Conservation (phyloP, 2,888 invertebrate species). For the Drepanosiphum platanoidis region DNA sequence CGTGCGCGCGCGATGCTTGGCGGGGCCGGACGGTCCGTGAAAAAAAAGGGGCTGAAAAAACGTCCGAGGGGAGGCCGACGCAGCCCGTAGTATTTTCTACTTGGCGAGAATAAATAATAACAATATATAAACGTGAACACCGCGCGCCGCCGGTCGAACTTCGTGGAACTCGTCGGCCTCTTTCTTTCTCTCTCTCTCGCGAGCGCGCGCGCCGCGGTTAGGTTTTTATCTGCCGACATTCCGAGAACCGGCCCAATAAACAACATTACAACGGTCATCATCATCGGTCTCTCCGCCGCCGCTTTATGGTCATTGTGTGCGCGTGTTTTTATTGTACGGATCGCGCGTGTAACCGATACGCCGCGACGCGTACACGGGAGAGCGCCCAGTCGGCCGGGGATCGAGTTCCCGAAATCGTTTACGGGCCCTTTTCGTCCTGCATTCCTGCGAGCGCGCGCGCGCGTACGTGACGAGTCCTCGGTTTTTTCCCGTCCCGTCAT, state of each 20-base stretch:
- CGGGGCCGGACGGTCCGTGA: not conserved
- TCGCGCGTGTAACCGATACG: slow-evolving; percentile 39
- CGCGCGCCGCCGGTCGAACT: slow-evolving; percentile 28
- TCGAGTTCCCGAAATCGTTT: slow-evolving; percentile 46
- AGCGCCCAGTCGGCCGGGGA: slow-evolving; percentile 20
- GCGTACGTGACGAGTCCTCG: not conserved
- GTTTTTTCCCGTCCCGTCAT: not conserved
- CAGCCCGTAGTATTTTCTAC: too few species aligned
- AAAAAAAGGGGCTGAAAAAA: too few species aligned
- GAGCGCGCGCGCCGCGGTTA: not conserved
- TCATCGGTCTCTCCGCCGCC: slow-evolving; percentile 40
- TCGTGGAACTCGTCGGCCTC: slow-evolving; percentile 49
- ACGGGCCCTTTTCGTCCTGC: slow-evolving; percentile 29
- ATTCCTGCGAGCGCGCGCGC: slow-evolving; percentile 15
- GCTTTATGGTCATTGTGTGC: slow-evolving; percentile 1
- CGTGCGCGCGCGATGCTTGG: not conserved
- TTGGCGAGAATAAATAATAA: not conserved
- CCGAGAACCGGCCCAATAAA: slow-evolving; percentile 62
- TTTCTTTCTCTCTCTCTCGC: too few species aligned
- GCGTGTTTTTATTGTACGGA: not conserved
- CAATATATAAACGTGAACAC: not conserved
- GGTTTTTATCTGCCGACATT: slow-evolving; percentile 62
- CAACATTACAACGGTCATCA: slow-evolving; percentile 59
- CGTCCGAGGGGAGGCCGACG: too few species aligned
- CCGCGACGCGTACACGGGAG: not conserved